Conservation (phyloP, 1,140 invertebrate genomes). For the Araneus ventricosus region DNA sequence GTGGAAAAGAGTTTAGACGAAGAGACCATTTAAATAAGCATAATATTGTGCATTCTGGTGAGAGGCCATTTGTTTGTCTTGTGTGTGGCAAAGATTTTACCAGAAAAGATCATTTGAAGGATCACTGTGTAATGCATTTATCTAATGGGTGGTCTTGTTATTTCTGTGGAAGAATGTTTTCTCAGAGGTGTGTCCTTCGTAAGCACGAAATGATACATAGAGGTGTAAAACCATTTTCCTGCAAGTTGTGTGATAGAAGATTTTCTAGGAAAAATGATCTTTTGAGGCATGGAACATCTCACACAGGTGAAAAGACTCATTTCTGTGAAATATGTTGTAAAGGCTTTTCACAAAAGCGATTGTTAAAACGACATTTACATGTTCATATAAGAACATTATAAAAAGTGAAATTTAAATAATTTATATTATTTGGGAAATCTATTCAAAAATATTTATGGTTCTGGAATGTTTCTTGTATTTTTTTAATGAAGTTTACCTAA, state of each 20-base stretch:
- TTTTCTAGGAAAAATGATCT: slow-evolving; percentile 95
- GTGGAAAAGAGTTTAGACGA: slow-evolving; percentile 86
- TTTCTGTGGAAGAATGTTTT: slow-evolving; percentile 57
- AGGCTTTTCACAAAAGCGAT: slow-evolving; percentile 23
- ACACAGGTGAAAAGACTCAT: slow-evolving; percentile 88
- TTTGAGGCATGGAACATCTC: slow-evolving; percentile 92
- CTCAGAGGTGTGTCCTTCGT: slow-evolving; percentile 32
- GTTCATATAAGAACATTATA: slow-evolving; percentile 8
- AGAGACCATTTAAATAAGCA: slow-evolving; percentile 87
- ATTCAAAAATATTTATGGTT: no score
- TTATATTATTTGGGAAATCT: no score
- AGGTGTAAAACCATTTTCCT: slow-evolving; percentile 85
- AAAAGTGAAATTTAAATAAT: not conserved
- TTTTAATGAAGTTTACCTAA: not conserved
- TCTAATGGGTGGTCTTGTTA: slow-evolving; percentile 59
- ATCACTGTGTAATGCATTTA: slow-evolving; percentile 53
- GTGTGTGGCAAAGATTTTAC: slow-evolving; percentile 92
- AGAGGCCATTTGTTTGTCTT: slow-evolving; percentile 78
- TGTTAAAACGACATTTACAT: slow-evolving; percentile 39
- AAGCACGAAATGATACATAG: slow-evolving; percentile 71
- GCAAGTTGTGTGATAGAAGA: slow-evolving; percentile 94
- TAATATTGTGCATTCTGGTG: not conserved
- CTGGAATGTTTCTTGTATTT: no score
- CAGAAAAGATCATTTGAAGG: slow-evolving; percentile 59
- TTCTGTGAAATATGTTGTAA: slow-evolving; percentile 83